Percentiles rank a stretch among this genome's conserved stretches.
These are phyloP conservation scores for Gonocerus acuteangulatus DNA, from an alignment of 2,888 invertebrate species.

Conservation along the genomic window DNA sequence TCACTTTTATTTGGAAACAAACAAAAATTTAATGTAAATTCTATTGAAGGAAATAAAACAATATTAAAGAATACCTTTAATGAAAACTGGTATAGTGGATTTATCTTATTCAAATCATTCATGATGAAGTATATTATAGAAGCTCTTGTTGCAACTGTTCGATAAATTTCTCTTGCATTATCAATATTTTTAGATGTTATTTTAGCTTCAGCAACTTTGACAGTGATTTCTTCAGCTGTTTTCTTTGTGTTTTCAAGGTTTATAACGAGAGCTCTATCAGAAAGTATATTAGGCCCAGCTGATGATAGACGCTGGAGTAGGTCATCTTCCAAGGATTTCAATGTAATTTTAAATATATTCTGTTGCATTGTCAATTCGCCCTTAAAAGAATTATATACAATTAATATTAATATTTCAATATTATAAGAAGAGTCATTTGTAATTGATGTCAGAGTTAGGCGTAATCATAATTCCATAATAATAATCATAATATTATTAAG, in stretches of 20 bases:
- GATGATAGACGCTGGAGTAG: conserved; percentile 76
- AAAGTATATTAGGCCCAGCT: conserved; percentile 85
- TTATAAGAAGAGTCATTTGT: too few species aligned
- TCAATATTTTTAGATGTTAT: conserved; percentile 80
- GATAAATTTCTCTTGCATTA: conserved; percentile 80
- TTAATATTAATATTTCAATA: too few species aligned
- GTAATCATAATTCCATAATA: too few species aligned
- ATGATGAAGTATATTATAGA: conserved; percentile 88
- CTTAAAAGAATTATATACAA: conserved; percentile 37
- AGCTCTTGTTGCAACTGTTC: conserved; percentile 75
- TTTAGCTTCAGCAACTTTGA: conserved; percentile 80
- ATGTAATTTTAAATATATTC: conserved; percentile 86
- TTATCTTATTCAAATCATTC: conserved; percentile 84
- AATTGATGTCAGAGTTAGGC: too few species aligned
- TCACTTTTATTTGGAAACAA: too few species aligned
- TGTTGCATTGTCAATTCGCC: conserved; percentile 81
- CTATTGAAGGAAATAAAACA: too few species aligned
- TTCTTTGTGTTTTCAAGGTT: conserved; percentile 89
- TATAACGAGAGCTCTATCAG: conserved; percentile 80
- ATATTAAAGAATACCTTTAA: conserved; percentile 53
- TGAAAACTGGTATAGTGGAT: conserved; percentile 93
- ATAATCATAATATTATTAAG: too few species aligned
- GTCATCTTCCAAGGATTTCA: conserved; percentile 87
- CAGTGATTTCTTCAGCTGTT: conserved; percentile 82
- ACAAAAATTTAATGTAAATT: too few species aligned